Evolutionary conservation across 1,140 invertebrate species (phyloP).

Genomic region (Galleria mellonella): DNA sequence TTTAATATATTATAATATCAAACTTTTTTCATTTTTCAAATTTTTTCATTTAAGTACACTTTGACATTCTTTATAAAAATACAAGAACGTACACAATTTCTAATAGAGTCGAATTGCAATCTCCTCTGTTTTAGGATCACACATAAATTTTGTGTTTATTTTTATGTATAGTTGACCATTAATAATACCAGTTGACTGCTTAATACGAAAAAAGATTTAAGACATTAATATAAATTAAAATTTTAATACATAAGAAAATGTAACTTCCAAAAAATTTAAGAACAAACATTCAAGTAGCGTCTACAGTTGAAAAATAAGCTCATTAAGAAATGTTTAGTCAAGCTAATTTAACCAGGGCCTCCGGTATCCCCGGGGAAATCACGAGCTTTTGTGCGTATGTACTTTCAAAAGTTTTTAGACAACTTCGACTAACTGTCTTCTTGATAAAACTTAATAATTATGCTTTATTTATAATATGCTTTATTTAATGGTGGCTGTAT

Average conservation of each 20-base stretch:
- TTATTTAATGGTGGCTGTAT: neutral
- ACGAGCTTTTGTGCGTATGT: constrained; percentile 24
- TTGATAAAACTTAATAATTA: constrained; percentile 1
- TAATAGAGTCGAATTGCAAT: too few relatives aligned
- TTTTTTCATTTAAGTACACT: too few relatives aligned
- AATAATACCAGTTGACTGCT: too few relatives aligned
- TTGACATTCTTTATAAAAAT: too few relatives aligned
- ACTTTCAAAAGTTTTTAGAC: constrained; percentile 25
- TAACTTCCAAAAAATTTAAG: constrained; percentile 21
- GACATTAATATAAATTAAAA: neutral
- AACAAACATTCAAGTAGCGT: constrained; percentile 29
- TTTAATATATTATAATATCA: too few relatives aligned
- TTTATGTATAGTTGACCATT: too few relatives aligned
- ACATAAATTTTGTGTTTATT: too few relatives aligned
- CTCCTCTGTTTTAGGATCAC: too few relatives aligned
- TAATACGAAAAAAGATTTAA: too few relatives aligned
- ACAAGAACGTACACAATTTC: too few relatives aligned
- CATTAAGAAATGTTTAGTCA: constrained; percentile 51
- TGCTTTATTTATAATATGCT: neutral
- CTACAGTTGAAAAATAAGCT: constrained; percentile 43
- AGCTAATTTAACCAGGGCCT: constrained; percentile 45
- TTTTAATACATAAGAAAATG: constrained; percentile 7
- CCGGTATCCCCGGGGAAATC: constrained; percentile 45
- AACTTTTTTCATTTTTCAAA: too few relatives aligned
- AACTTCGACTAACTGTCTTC: constrained; percentile 12